Evolutionary conservation across 2,113 vertebrate genomes (phyloP).

Genomic region (Motacilla tschutschensis): DNA sequence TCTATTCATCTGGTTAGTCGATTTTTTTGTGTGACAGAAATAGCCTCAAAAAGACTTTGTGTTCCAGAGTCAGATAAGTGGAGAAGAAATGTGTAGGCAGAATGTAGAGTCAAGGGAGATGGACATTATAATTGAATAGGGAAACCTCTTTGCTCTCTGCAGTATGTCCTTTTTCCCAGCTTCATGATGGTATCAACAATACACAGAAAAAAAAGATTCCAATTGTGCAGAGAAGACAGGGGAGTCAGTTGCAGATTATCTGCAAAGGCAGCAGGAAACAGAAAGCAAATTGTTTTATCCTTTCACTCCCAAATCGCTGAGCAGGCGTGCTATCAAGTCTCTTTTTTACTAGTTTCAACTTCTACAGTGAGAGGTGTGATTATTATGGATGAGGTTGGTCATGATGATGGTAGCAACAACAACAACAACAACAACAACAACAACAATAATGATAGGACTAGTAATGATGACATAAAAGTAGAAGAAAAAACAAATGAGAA

Average conservation of each 20-base stretch:
- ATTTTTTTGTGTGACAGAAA: not conserved
- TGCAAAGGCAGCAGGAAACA: slow-evolving; percentile 3
- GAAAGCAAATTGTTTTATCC: not conserved
- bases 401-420: rapidly evolving
- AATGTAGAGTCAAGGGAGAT: not conserved
- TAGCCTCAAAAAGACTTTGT: not conserved
- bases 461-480: not conserved
- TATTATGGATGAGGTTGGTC: not conserved
- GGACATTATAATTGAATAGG: not conserved
- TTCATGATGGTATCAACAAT: not conserved
- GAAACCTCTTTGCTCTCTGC: not conserved
- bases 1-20: not conserved
- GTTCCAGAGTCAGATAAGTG: not conserved
- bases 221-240: not conserved
- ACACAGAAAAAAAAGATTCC: not conserved
- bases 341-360: not conserved
- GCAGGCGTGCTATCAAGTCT: not conserved
- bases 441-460: not conserved
- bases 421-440: rapidly evolving
- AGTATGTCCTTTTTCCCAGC: not conserved
- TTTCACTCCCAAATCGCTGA: not conserved
- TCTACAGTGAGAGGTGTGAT: not conserved
- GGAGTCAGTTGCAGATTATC: not conserved
- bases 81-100: not conserved
- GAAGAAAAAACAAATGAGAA: not conserved